phyloP scores from a whole-genome alignment of 2,113 vertebrate species.

The Sterrhoptilus dennistouni region DNA sequence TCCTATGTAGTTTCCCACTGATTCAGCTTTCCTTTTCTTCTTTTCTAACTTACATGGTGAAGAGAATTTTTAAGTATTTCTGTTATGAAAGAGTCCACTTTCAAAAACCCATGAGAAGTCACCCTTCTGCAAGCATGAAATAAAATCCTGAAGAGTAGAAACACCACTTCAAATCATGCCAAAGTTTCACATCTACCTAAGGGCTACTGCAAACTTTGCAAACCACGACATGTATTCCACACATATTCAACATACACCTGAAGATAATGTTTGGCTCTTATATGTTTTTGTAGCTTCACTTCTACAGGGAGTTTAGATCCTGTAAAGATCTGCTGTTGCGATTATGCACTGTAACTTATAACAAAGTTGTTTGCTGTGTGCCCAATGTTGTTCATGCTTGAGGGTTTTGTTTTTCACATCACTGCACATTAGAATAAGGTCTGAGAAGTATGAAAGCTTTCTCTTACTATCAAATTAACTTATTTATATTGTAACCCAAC shows the following conservation, averaged over 20 bases:
- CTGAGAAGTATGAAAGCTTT: not conserved
- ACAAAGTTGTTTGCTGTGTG: not conserved
- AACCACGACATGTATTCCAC: not conserved
- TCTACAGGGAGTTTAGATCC: not conserved
- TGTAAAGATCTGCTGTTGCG: not conserved
- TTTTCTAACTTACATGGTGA: not conserved
- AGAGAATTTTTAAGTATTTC: not conserved
- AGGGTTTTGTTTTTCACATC: constrained; percentile 1
- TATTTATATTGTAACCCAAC: not conserved
- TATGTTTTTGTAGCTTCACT: not conserved
- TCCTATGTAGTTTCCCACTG: not conserved
- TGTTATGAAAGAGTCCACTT: not conserved
- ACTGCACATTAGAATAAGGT: not conserved
- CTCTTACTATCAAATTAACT: not conserved
- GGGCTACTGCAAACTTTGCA: not conserved
- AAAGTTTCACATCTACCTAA: not conserved
- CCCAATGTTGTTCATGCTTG: not conserved
- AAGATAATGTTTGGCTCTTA: not conserved
- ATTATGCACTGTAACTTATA: not conserved
- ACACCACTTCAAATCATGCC: not conserved
- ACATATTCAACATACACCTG: not conserved
- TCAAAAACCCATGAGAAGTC: not conserved
- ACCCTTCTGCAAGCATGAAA: not conserved
- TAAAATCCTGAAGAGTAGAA: not conserved
- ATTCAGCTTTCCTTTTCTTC: not conserved